phyloP scores from a whole-genome alignment of 2,888 invertebrate genomes.

The Diplolepis rosae region DNA sequence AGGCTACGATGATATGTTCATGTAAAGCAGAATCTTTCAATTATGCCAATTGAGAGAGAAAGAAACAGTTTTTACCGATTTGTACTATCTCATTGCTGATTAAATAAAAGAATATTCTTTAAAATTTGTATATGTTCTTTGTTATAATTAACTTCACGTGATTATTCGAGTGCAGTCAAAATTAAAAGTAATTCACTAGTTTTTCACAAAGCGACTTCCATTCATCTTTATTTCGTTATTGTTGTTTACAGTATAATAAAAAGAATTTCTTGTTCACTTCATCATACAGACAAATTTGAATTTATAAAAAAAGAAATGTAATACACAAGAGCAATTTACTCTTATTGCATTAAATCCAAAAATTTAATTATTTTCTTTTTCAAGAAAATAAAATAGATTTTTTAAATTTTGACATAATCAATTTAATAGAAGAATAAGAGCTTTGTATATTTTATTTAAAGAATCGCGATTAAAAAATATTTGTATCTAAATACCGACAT shows the following conservation, averaged over 20 bases:
- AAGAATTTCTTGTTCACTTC: conserved; percentile 42
- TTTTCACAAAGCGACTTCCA: conserved; percentile 60
- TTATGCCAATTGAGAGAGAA: neutral
- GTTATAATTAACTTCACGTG: neutral
- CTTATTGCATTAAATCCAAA: neutral
- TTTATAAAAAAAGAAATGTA: conserved; percentile 2
- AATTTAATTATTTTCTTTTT: neutral
- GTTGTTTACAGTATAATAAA: conserved; percentile 64
- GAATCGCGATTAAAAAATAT: conserved; percentile 24
- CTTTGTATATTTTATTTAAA: conserved; percentile 23
- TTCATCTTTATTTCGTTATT: conserved; percentile 60
- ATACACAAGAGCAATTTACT: neutral
- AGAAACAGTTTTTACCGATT: conserved; percentile 14
- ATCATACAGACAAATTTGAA: neutral
- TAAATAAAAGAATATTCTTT: neutral
- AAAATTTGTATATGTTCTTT: neutral
- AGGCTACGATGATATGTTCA: conserved; percentile 85
- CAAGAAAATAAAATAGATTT: no score
- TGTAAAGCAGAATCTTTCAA: conserved; percentile 74
- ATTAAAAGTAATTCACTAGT: conserved; percentile 36
- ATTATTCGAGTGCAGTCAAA: neutral
- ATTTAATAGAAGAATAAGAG: neutral
- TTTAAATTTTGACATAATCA: no score
- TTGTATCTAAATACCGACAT: conserved; percentile 1
- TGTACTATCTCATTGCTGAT: neutral